These are phyloP conservation scores for Ptilodon capucinus DNA, from an alignment of 2,888 invertebrate genomes.

Conservation along the genomic window DNA sequence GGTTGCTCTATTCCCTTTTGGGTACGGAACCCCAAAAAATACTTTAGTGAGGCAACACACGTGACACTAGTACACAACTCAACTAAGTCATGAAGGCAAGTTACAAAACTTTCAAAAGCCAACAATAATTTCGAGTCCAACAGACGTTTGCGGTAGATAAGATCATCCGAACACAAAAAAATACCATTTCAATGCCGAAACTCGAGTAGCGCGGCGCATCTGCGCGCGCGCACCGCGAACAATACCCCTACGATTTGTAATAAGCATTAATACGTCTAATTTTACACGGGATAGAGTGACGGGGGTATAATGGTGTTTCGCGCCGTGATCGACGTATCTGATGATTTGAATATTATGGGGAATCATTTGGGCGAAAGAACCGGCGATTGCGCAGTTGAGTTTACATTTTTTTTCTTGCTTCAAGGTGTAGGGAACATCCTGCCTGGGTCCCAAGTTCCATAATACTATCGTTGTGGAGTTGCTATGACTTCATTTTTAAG, in stretches of 20 bases:
- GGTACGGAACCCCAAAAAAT: no score
- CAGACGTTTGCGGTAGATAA: neutral
- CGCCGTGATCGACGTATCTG: conserved; percentile 1
- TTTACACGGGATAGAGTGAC: neutral
- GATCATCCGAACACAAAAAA: neutral
- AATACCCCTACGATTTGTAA: neutral
- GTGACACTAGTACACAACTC: no score
- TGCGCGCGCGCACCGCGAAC: neutral
- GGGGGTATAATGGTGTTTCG: neutral
- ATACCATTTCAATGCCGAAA: neutral
- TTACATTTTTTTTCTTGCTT: neutral
- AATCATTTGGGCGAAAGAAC: conserved; percentile 29
- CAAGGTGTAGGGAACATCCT: neutral
- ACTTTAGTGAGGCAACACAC: no score
- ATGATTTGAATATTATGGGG: conserved; percentile 17
- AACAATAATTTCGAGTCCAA: neutral
- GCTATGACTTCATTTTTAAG: no score
- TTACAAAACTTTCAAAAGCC: neutral
- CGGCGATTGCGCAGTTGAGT: neutral
- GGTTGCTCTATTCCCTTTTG: no score
- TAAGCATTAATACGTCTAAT: conserved; percentile 1
- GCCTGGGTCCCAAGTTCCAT: no score
- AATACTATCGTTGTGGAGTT: no score
- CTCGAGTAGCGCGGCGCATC: neutral
- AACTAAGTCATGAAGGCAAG: neutral